Conservation (phyloP, 2,888 invertebrate genomes). For the Rambutsinella grinnellia region DNA sequence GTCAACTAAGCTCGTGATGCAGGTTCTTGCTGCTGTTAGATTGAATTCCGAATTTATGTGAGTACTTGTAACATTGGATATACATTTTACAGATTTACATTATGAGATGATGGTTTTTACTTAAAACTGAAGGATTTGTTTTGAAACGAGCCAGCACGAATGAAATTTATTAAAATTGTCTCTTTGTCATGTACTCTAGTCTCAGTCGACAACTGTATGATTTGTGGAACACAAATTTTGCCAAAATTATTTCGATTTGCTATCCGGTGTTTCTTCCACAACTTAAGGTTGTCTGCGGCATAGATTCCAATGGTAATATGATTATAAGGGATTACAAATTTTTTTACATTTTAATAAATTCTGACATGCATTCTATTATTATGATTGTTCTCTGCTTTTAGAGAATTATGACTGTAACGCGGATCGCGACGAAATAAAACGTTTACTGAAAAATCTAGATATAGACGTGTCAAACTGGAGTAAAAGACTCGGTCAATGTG, state of each 20-base stretch:
- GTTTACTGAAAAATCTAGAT: slow-evolving; percentile 12
- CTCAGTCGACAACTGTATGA: slow-evolving; percentile 21
- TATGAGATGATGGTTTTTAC: neutral
- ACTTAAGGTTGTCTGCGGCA: neutral
- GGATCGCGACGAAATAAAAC: neutral
- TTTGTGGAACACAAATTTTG: slow-evolving; percentile 32
- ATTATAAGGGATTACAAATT: neutral
- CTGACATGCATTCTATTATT: too few relatives aligned
- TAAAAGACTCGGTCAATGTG: slow-evolving; percentile 1
- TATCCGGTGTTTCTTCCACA: slow-evolving; percentile 17
- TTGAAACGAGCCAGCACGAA: too few relatives aligned
- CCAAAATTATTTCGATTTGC: slow-evolving; percentile 13
- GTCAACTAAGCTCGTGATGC: slow-evolving; percentile 18
- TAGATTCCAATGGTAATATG: neutral
- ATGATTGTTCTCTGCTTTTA: too few relatives aligned
- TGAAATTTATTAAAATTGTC: too few relatives aligned
- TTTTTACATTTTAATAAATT: too few relatives aligned
- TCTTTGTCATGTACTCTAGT: too few relatives aligned
- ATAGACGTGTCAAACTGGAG: slow-evolving; percentile 18
- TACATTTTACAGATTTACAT: too few relatives aligned
- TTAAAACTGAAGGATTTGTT: too few relatives aligned
- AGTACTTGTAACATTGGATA: too few relatives aligned
- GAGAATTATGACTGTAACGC: too few relatives aligned
- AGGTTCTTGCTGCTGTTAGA: slow-evolving; percentile 15
- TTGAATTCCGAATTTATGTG: slow-evolving; percentile 32